These are phyloP conservation scores for Piscicola geometra DNA, from an alignment of 2,888 invertebrate species.

Conservation along the genomic window DNA sequence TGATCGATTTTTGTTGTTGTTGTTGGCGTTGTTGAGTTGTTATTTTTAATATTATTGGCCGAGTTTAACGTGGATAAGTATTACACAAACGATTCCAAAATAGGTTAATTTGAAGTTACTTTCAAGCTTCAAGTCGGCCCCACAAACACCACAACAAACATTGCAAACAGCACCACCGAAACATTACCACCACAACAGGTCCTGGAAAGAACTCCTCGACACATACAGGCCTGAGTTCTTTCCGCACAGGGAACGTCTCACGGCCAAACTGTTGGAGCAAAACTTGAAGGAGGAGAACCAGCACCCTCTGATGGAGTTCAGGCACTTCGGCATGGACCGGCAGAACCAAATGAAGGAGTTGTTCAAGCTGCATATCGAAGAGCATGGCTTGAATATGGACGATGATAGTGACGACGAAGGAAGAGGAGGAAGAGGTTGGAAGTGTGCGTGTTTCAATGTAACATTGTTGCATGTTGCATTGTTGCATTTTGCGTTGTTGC, in stretches of 20 bases:
- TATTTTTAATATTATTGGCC: too few species aligned
- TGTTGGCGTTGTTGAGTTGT: too few species aligned
- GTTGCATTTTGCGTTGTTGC: background rate
- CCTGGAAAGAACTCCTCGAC: constrained; percentile 25
- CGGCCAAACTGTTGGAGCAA: constrained; percentile 25
- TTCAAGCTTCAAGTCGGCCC: too few species aligned
- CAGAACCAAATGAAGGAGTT: background rate
- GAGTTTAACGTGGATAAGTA: too few species aligned
- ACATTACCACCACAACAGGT: too few species aligned
- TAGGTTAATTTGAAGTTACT: too few species aligned
- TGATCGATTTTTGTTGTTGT: background rate
- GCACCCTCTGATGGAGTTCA: background rate
- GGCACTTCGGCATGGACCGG: background rate
- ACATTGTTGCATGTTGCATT: background rate
- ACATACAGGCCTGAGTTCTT: constrained; percentile 27
- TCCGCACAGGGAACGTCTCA: background rate
- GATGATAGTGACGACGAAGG: background rate
- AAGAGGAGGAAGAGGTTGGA: background rate
- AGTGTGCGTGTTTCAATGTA: background rate
- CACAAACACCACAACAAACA: too few species aligned
- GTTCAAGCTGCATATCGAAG: background rate
- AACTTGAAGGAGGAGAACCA: constrained; percentile 6
- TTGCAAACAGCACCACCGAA: too few species aligned
- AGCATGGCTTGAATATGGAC: background rate
- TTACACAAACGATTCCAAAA: too few species aligned